A percentile compares a stretch with the other conserved stretches of the same genome.
These are phyloP conservation scores for Cyclophora albipunctata DNA, from an alignment of 2,888 invertebrate species.

Conservation along the genomic window DNA sequence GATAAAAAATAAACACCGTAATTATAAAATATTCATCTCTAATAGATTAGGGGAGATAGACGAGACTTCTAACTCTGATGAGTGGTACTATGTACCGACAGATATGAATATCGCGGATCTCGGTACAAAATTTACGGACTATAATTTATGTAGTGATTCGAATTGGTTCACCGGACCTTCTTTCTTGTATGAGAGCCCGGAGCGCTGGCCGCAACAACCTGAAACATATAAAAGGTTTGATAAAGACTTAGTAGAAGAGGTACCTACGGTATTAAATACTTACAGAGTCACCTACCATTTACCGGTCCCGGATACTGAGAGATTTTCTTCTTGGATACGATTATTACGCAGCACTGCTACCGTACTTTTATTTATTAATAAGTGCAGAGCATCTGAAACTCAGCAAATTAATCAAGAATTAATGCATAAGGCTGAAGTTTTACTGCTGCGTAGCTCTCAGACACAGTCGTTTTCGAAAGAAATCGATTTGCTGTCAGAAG, in stretches of 20 bases:
- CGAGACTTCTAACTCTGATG: slow-evolving; percentile 1
- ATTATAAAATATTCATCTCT: slow-evolving; percentile 6
- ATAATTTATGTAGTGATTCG: neutral
- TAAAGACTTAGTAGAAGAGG: neutral
- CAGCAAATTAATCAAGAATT: neutral
- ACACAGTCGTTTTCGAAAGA: neutral
- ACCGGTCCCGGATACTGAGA: slow-evolving; percentile 1
- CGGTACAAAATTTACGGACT: neutral
- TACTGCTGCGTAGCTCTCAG: slow-evolving; percentile 1
- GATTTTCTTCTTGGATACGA: slow-evolving; percentile 5
- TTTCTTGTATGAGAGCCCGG: neutral
- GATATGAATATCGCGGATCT: slow-evolving; percentile 3
- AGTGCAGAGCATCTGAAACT: neutral
- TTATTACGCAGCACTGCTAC: neutral
- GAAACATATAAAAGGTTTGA: neutral
- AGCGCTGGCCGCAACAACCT: neutral
- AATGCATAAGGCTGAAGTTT: neutral
- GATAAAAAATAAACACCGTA: slow-evolving; percentile 3
- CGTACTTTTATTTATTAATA: slow-evolving; percentile 1
- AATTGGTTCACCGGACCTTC: neutral
- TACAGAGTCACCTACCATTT: neutral
- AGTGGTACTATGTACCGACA: slow-evolving; percentile 8
- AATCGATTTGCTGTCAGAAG: neutral
- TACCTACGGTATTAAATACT: neutral
- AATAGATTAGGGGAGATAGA: slow-evolving; percentile 13